Conservation (phyloP, 1,140 invertebrate species). For the Caenorhabditis latens region DNA sequence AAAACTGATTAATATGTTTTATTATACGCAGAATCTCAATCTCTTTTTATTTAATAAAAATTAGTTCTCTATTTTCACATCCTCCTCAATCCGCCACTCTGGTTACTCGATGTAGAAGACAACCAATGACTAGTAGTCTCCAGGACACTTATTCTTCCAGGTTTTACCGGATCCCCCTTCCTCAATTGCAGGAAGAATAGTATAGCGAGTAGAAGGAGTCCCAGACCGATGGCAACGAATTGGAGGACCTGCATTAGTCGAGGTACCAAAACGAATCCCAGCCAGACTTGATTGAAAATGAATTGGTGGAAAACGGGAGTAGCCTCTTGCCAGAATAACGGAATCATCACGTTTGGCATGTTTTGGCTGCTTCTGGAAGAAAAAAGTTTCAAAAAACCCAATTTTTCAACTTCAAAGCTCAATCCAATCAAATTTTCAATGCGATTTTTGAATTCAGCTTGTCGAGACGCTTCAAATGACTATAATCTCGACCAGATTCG, state of each 20-base stretch:
- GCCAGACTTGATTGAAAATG: slow-evolving; percentile 49
- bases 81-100: slow-evolving; percentile 27
- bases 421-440: too few species aligned
- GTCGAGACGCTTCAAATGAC: too few species aligned
- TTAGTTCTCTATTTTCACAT: neutral
- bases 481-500: too few species aligned
- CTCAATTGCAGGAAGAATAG: slow-evolving; percentile 27
- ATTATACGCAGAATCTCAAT: neutral
- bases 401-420: too few species aligned
- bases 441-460: too few species aligned
- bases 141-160: neutral
- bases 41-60: neutral
- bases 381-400: neutral
- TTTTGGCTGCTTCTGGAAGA: slow-evolving; percentile 50
- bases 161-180: neutral
- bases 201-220: slow-evolving; percentile 47
- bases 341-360: slow-evolving; percentile 58
- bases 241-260: slow-evolving; percentile 33
- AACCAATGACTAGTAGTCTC: slow-evolving; percentile 27
- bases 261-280: slow-evolving; percentile 58
- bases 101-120: neutral
- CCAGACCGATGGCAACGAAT: slow-evolving; percentile 46
- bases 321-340: slow-evolving; percentile 59
- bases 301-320: slow-evolving; percentile 6
- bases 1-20: too few species aligned